Evolutionary conservation across 2,113 vertebrate species (phyloP).

Genomic region (Saguinus imperator): DNA sequence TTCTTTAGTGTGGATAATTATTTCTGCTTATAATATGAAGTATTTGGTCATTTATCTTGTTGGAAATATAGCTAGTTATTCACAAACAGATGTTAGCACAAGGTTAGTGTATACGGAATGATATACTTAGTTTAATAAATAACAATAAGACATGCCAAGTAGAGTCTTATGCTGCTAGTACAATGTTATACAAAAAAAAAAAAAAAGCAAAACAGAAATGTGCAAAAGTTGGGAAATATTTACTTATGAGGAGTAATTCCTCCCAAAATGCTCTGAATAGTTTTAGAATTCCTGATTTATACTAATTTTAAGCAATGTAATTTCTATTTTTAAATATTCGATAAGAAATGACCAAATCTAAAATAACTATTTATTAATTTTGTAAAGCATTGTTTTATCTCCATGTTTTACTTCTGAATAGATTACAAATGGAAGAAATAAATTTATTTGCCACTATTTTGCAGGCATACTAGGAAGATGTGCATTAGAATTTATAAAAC

Average conservation of each 20-base stretch:
- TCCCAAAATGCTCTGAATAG: background rate
- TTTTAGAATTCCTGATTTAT: slow-evolving; percentile 18
- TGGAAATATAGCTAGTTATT: slow-evolving; percentile 62
- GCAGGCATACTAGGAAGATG: background rate
- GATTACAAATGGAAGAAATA: background rate
- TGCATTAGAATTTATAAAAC: background rate
- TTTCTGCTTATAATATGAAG: slow-evolving; percentile 31
- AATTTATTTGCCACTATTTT: background rate
- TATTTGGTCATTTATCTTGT: slow-evolving; percentile 23
- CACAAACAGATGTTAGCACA: slow-evolving; percentile 69
- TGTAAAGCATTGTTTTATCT: background rate
- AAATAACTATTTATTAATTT: background rate
- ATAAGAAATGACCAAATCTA: background rate
- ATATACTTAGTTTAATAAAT: slow-evolving; percentile 69
- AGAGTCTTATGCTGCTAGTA: slow-evolving; percentile 58
- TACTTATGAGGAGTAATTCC: background rate
- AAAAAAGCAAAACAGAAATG: background rate
- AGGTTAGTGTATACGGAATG: slow-evolving; percentile 16
- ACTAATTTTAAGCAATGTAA: slow-evolving; percentile 2
- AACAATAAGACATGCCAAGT: slow-evolving; percentile 46
- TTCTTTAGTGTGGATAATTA: background rate
- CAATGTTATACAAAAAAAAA: slow-evolving; percentile 4
- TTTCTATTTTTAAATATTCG: background rate
- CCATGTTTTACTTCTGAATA: background rate
- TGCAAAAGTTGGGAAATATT: slow-evolving; percentile 39